Percentiles rank a stretch among this genome's conserved stretches.
phyloP scores from a whole-genome alignment of 1,140 invertebrate species.

The Calliopsis andreniformis region DNA sequence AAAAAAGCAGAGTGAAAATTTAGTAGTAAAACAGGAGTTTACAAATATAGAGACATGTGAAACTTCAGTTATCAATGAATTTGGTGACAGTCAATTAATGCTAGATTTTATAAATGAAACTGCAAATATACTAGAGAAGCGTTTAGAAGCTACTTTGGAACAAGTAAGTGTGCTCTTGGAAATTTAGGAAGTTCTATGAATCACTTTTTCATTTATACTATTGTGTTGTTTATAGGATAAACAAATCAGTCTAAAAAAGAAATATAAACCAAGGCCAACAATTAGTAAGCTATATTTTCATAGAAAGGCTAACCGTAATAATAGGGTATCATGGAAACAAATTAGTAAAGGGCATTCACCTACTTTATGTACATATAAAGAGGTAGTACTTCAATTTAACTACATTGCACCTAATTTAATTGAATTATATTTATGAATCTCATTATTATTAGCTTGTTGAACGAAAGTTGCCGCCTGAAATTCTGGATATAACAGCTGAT shows the following conservation, averaged over 20 bases:
- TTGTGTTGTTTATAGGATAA: conserved; percentile 66
- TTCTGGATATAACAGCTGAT: conserved; percentile 70
- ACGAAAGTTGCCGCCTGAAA: conserved; percentile 54
- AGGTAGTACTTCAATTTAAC: conserved; percentile 41
- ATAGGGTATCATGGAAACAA: conserved; percentile 65
- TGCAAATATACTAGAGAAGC: conserved; percentile 52
- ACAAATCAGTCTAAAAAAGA: conserved; percentile 70
- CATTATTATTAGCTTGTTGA: conserved; percentile 36
- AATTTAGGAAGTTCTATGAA: not conserved
- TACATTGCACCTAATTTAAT: conserved; percentile 5
- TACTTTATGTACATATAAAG: conserved; percentile 48
- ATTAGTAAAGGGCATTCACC: conserved; percentile 60
- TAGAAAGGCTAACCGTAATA: conserved; percentile 62
- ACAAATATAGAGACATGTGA: not conserved
- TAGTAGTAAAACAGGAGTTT: not conserved
- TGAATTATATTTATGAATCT: not conserved
- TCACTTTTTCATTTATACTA: not conserved
- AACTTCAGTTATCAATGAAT: conserved; percentile 24
- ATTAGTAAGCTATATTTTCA: conserved; percentile 64
- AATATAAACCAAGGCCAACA: conserved; percentile 61
- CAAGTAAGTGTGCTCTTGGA: conserved; percentile 47
- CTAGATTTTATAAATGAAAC: conserved; percentile 60
- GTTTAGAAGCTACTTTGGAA: conserved; percentile 51
- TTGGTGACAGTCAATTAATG: conserved; percentile 52
- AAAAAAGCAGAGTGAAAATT: not conserved